Percentiles rank a stretch among this genome's conserved stretches.
phyloP scores from a whole-genome alignment of 2,797 vertebrate genomes.

The Channallabes apus region DNA sequence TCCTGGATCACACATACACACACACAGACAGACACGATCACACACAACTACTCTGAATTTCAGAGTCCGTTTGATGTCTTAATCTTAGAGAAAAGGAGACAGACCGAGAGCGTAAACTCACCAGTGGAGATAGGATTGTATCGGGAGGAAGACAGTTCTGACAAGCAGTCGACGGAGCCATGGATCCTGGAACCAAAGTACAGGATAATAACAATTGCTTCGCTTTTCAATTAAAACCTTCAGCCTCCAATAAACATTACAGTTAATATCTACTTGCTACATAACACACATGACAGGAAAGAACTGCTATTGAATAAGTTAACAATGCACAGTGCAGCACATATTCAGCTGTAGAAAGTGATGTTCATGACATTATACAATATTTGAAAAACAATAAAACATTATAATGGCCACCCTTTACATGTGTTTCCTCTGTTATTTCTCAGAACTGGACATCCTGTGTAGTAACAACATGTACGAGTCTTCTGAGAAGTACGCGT shows the following conservation, averaged over 20 bases:
- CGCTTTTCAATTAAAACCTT: not conserved
- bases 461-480: no score
- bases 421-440: no score
- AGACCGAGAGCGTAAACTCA: constrained; percentile 65
- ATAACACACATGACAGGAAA: not conserved
- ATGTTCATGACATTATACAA: not conserved
- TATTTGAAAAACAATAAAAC: not conserved
- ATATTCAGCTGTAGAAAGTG: not conserved
- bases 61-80: not conserved
- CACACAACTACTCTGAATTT: constrained; percentile 8
- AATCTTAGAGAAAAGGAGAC: constrained; percentile 15
- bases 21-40: constrained; percentile 1
- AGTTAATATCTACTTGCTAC: not conserved
- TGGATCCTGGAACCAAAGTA: constrained; percentile 70
- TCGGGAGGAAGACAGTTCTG: constrained; percentile 84
- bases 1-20: constrained; percentile 69
- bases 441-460: not conserved
- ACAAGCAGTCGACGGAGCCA: constrained; percentile 89
- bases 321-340: not conserved
- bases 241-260: not conserved
- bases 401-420: not conserved
- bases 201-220: constrained; percentile 24
- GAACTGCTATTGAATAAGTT: not conserved
- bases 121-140: constrained; percentile 80
- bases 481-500: no score